phyloP scores from a whole-genome alignment of 1,140 invertebrate genomes.

The Campoletis sonorensis region DNA sequence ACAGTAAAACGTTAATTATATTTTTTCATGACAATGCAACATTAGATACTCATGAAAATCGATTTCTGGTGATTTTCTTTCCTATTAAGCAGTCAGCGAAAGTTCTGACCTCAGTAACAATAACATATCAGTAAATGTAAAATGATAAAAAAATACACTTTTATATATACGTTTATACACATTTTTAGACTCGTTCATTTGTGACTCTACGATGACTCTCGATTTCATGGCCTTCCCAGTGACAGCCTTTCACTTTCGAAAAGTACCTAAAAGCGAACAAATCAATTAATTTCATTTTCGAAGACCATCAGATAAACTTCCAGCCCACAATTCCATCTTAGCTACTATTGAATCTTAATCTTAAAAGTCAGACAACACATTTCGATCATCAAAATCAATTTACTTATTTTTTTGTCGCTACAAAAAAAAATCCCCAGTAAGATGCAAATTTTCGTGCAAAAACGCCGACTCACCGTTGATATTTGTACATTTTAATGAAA shows the following conservation, averaged over 20 bases:
- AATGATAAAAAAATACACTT: constrained; percentile 33
- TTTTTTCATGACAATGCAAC: constrained; percentile 14
- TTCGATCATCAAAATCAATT: constrained; percentile 37
- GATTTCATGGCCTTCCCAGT: constrained; percentile 78
- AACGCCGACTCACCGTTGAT: constrained; percentile 47
- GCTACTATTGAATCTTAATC: constrained; percentile 30
- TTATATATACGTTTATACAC: constrained; percentile 10
- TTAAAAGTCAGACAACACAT: constrained; percentile 41
- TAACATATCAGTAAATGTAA: constrained; percentile 26
- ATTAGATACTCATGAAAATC: background rate
- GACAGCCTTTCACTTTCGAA: constrained; percentile 63
- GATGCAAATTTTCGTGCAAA: constrained; percentile 28
- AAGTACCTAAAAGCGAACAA: constrained; percentile 71
- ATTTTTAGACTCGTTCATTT: constrained; percentile 44
- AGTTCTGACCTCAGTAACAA: background rate
- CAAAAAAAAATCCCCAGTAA: background rate
- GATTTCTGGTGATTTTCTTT: background rate
- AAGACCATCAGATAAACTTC: background rate
- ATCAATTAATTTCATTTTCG: constrained; percentile 40
- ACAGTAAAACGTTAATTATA: background rate
- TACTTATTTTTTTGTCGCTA: constrained; percentile 48
- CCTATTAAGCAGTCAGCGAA: background rate
- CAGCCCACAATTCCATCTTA: background rate
- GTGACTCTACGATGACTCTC: constrained; percentile 56
- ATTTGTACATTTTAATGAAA: background rate